These are phyloP conservation scores for Tinamus guttatus DNA, from an alignment of 2,113 vertebrate species.

Conservation along the genomic window DNA sequence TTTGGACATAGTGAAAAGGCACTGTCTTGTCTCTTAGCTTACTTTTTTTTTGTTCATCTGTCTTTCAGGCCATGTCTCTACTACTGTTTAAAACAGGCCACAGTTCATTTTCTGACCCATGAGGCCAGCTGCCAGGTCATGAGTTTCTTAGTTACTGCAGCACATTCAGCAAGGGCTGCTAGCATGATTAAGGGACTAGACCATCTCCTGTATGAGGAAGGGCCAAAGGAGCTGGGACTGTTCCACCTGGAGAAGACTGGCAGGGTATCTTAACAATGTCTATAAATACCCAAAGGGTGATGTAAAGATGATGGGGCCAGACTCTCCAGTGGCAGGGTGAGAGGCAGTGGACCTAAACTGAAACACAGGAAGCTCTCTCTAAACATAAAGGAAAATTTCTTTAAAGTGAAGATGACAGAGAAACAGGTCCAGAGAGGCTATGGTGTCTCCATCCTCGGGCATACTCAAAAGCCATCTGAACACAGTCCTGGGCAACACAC, in stretches of 20 bases:
- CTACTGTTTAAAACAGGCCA: background rate
- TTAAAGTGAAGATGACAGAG: background rate
- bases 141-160: background rate
- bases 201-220: background rate
- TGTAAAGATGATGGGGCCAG: background rate
- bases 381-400: background rate
- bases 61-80: background rate
- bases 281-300: background rate
- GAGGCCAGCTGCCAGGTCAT: background rate
- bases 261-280: background rate
- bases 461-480: background rate
- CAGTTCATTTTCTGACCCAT: background rate
- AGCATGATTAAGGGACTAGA: background rate
- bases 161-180: background rate
- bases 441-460: background rate
- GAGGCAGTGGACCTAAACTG: background rate
- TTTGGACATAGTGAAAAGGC: background rate
- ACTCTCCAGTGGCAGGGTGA: background rate
- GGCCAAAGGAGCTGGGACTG: background rate
- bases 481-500: background rate
- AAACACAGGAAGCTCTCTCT: background rate
- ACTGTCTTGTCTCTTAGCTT: background rate
- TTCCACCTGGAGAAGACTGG: background rate
- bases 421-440: background rate
- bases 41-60: background rate